These are phyloP conservation scores for Thysanoteuthis rhombus DNA, from an alignment of 2,888 invertebrate genomes.

Conservation along the genomic window DNA sequence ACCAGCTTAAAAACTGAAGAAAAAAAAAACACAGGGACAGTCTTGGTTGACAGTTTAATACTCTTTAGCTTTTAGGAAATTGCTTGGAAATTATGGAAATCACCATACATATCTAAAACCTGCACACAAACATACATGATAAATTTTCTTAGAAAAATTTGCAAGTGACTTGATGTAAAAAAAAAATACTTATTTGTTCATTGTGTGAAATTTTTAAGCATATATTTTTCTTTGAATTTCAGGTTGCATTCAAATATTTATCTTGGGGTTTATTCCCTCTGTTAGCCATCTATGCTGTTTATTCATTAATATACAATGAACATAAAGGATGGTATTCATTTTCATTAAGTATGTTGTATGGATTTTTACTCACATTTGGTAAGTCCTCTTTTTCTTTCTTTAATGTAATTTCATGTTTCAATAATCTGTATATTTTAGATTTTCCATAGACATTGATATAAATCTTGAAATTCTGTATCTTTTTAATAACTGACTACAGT, in stretches of 20 bases:
- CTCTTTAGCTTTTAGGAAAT: no score
- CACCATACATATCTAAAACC: no score
- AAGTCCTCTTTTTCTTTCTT: constrained; percentile 39
- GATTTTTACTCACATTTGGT: constrained; percentile 92
- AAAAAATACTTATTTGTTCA: no score
- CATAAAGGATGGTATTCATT: constrained; percentile 99
- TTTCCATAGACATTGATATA: constrained; percentile 99
- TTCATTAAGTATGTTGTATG: constrained; percentile 94
- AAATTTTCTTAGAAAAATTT: no score
- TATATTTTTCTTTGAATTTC: constrained; percentile 55
- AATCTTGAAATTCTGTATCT: constrained; percentile 88
- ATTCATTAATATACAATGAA: constrained; percentile 93
- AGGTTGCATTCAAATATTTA: constrained; percentile 91
- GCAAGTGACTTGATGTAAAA: no score
- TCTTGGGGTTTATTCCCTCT: constrained; percentile 96
- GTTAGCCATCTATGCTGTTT: constrained; percentile 90
- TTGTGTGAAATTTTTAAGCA: no score
- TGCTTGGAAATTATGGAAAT: no score
- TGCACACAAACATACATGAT: no score
- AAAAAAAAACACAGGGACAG: no score
- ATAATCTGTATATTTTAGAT: constrained; percentile 90
- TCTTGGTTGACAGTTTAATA: no score
- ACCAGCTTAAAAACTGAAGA: no score
- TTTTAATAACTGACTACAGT: no score
- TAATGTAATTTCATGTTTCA: not conserved